These are phyloP conservation scores for Cylas formicarius DNA, from an alignment of 1,140 invertebrate species.

Conservation along the genomic window DNA sequence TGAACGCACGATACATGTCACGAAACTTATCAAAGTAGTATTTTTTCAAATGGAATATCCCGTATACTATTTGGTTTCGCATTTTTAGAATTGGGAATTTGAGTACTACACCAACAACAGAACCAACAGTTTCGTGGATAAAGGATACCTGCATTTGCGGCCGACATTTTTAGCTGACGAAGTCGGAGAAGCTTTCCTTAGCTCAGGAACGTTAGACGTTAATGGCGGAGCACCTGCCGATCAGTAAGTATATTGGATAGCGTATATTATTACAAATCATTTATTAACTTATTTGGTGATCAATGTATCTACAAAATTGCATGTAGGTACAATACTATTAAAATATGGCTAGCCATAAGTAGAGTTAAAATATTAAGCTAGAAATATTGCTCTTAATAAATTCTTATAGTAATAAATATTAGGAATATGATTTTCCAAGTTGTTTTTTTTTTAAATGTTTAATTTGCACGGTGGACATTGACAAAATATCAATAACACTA, in stretches of 20 bases:
- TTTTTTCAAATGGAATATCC: no score
- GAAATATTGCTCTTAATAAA: background rate
- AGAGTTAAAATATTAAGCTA: no score
- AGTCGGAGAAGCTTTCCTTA: conserved; percentile 49
- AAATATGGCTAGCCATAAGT: background rate
- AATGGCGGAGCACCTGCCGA: conserved; percentile 51
- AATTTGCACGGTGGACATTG: no score
- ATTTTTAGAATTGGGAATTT: conserved; percentile 64
- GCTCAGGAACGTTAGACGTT: conserved; percentile 50
- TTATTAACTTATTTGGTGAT: background rate
- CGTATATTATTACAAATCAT: background rate
- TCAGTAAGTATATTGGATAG: conserved; percentile 38
- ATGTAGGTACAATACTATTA: background rate
- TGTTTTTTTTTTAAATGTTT: no score
- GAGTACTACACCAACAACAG: conserved; percentile 62
- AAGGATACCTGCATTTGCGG: conserved; percentile 53
- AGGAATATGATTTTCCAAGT: background rate
- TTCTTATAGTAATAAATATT: background rate
- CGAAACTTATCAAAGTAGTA: no score
- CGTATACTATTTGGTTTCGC: background rate
- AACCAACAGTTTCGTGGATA: conserved; percentile 52
- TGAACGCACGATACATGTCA: no score
- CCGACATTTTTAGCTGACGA: conserved; percentile 55
- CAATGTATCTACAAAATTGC: background rate
- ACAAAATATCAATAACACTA: no score